phyloP scores from a whole-genome alignment of 2,888 invertebrate species.

The Rutpela maculata region DNA sequence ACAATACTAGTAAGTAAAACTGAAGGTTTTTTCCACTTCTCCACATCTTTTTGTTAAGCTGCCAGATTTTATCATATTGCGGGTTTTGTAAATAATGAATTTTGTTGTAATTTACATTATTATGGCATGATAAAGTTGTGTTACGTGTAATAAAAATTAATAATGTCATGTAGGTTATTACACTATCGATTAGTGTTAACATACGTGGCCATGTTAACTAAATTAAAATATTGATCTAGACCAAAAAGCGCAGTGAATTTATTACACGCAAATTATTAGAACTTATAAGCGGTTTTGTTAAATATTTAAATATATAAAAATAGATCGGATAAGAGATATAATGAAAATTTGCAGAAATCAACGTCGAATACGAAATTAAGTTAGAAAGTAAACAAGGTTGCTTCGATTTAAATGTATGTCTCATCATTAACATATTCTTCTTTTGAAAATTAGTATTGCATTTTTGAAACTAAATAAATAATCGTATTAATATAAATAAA shows the following conservation, averaged over 20 bases:
- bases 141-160: background rate
- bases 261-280: background rate
- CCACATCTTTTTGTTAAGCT: no score
- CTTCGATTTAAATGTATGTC: no score
- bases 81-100: background rate
- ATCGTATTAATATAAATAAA: no score
- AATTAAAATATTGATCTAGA: conserved; percentile 1
- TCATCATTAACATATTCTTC: no score
- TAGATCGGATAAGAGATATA: background rate
- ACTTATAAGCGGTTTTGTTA: background rate
- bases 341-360: no score
- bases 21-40: no score
- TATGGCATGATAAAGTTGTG: background rate
- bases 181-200: background rate
- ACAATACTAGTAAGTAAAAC: no score
- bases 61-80: background rate
- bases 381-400: no score
- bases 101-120: background rate
- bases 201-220: background rate
- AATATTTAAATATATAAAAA: background rate
- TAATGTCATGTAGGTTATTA: conserved; percentile 6
- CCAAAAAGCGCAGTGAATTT: conserved; percentile 5
- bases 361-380: no score
- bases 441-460: no score
- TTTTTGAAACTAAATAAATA: no score